These are phyloP conservation scores for Pollicipes pollicipes DNA, from an alignment of 1,140 invertebrate genomes.

Conservation along the genomic window DNA sequence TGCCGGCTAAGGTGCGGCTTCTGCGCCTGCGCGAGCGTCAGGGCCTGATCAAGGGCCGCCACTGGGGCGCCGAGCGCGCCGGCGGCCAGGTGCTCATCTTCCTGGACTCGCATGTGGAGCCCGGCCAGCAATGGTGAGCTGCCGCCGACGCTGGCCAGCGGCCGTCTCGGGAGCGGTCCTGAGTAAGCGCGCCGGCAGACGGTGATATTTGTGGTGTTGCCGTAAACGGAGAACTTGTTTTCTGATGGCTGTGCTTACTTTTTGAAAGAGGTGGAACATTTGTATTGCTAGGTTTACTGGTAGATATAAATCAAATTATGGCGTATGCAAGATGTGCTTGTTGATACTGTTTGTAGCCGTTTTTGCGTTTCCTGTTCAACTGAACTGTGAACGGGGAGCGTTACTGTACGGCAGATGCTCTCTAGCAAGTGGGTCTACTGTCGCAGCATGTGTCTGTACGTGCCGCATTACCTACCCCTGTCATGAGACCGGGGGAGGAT, in stretches of 20 bases:
- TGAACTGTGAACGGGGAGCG: not conserved
- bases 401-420: not conserved
- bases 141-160: no score
- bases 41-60: conserved; percentile 80
- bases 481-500: not conserved
- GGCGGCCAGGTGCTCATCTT: conserved; percentile 74
- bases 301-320: not conserved
- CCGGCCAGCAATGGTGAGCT: conserved; percentile 61
- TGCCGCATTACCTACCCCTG: not conserved
- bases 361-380: no score
- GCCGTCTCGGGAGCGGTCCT: no score
- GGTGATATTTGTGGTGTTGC: no score
- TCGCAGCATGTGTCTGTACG: not conserved
- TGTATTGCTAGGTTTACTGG: not conserved
- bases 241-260: not conserved
- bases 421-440: not conserved
- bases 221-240: no score
- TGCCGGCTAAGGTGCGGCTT: conserved; percentile 58
- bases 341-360: no score
- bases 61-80: conserved; percentile 67
- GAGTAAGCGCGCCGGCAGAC: not conserved
- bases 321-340: not conserved
- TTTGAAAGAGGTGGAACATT: not conserved
- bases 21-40: conserved; percentile 63
- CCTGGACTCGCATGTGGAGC: conserved; percentile 90